These are phyloP conservation scores for Delia radicum DNA, from an alignment of 1,140 invertebrate genomes.

Conservation along the genomic window DNA sequence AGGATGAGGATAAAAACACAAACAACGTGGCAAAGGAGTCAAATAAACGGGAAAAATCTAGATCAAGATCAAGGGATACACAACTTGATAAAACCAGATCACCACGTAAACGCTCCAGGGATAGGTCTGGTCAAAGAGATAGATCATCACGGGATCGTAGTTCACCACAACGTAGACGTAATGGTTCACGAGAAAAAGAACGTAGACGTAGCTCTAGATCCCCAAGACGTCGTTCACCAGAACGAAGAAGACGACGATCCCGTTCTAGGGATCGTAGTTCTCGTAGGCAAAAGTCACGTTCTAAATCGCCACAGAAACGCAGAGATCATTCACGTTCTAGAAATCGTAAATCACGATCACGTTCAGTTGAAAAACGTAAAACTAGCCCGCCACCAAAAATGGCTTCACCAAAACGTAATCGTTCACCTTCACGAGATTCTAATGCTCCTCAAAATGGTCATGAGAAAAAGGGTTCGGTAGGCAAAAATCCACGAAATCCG, in stretches of 20 bases:
- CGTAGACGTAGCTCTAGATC: slow-evolving; percentile 42
- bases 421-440: slow-evolving; percentile 3
- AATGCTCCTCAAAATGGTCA: background rate
- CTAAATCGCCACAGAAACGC: slow-evolving; percentile 35
- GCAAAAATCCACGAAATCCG: slow-evolving; percentile 14
- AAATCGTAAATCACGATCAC: slow-evolving; percentile 30
- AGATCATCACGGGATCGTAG: slow-evolving; percentile 19
- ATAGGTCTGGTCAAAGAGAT: slow-evolving; percentile 26
- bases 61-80: slow-evolving; percentile 9
- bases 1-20: slow-evolving; percentile 17
- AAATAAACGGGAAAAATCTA: slow-evolving; percentile 16
- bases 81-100: slow-evolving; percentile 18
- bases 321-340: slow-evolving; percentile 37
- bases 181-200: slow-evolving; percentile 31
- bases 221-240: slow-evolving; percentile 46
- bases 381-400: slow-evolving; percentile 7
- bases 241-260: slow-evolving; percentile 25
- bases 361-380: slow-evolving; percentile 29
- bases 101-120: slow-evolving; percentile 41
- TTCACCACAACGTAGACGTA: slow-evolving; percentile 19
- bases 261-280: slow-evolving; percentile 32
- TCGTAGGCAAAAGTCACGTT: slow-evolving; percentile 40
- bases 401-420: slow-evolving; percentile 22
- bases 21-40: slow-evolving; percentile 3
- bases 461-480: background rate